Conservation (phyloP, 1,140 invertebrate genomes). For the Eulimnadia texana region DNA sequence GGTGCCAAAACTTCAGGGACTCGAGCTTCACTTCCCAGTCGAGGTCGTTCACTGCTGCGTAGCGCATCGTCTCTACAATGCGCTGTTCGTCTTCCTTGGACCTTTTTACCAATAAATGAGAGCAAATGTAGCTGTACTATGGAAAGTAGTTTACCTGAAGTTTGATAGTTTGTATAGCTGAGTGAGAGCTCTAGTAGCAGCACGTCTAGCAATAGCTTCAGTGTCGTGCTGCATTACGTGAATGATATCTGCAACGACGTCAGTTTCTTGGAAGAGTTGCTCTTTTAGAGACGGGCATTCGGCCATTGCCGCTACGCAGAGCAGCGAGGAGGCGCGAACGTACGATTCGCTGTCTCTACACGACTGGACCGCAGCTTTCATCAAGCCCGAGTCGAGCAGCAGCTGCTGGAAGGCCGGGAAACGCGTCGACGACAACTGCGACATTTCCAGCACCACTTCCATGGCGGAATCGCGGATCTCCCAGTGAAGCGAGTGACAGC, state of each 20-base stretch:
- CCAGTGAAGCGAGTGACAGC: constrained; percentile 53
- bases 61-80: constrained; percentile 37
- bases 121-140: neutral
- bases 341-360: constrained; percentile 51
- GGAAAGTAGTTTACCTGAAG: constrained; percentile 33
- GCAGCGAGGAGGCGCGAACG: constrained; percentile 52
- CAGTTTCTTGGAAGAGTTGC: constrained; percentile 28
- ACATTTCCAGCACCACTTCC: constrained; percentile 48
- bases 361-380: constrained; percentile 44
- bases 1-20: constrained; percentile 51
- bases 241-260: constrained; percentile 23
- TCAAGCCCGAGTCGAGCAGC: constrained; percentile 45
- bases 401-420: constrained; percentile 60
- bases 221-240: constrained; percentile 45
- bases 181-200: constrained; percentile 46
- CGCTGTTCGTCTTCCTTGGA: constrained; percentile 20
- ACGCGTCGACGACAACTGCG: constrained; percentile 47
- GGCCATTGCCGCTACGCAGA: constrained; percentile 47
- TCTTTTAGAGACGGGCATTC: constrained; percentile 49
- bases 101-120: constrained; percentile 5
- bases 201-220: constrained; percentile 55
- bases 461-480: constrained; percentile 56
- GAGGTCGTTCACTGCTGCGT: constrained; percentile 44
- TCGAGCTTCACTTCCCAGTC: constrained; percentile 63
- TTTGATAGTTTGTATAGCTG: constrained; percentile 47